Evolutionary conservation across 2,888 invertebrate species (phyloP), one percentile per base, ranked within the genome.

Genomic region (Drosophila rubida): DNA sequence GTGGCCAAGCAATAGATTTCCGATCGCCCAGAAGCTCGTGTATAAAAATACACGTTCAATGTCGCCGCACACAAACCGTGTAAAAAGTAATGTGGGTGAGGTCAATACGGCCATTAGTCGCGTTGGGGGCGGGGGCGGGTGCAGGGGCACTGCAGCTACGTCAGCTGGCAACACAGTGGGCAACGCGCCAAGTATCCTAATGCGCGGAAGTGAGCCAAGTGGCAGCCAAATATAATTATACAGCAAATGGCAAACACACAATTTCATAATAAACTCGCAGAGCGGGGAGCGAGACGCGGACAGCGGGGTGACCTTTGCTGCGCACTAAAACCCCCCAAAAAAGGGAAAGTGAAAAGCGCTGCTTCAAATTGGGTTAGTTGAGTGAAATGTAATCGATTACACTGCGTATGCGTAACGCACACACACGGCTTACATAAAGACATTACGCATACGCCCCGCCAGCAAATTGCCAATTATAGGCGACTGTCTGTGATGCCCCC

Each of bases 81-180:
- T 45, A 61, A 69, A 66, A 63, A 79, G 70, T 64, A 86, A 80
- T 78, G 70, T 69, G 85, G 81, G 75, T 84, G 87, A 82, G 85
- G 82, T 84, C 78, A 80, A 84, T 61, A 60, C 32, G 63, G 58
- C 67, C 48, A 67, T 59, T 69, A 58, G 16, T 32, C 22, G 9
- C 14, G 44, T 11, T 44, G 46, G 41, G 14, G 41, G 14, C 22
- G 23, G 13, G 14, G 60, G 7, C 45, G n/a, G 39, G 22, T 9
- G 1, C 7, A 13, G 23, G 41, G 8, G 39, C 27, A 19, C 16
- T 61, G 58, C 59, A 74, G 64, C 83, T 71, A 75, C 74, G 74
- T 74, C 74, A 74, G 72, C 78, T 70, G 69, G 68, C 87, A 85
- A 75, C 82, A 83, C 82, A 87, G 86, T 83, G 87, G 82, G 82